Percentiles rank a stretch among this genome's conserved stretches.
Evolutionary conservation across 2,797 vertebrate genomes (phyloP).

Genomic region (Vultur gryphus): DNA sequence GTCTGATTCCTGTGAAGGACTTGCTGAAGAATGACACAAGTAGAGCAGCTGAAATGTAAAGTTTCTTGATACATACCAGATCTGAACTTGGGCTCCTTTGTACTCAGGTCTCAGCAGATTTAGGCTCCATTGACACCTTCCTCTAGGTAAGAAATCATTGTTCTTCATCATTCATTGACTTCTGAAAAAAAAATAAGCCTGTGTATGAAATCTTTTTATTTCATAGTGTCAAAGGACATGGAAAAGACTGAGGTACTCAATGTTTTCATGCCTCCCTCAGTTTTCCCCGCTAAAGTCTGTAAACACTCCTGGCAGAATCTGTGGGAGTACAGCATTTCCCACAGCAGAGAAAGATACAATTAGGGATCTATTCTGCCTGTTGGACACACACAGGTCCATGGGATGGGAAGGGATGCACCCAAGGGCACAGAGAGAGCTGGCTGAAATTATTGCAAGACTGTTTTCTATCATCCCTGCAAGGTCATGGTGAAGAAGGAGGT

Average conservation of each 20-base stretch:
- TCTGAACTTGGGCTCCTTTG: not conserved
- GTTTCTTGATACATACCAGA: not conserved
- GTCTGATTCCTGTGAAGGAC: not conserved
- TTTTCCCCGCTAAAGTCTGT: not conserved
- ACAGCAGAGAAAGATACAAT: not conserved
- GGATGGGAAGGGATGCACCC: not conserved
- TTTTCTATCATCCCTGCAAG: not conserved
- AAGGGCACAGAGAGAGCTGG: not conserved
- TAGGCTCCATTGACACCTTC: not conserved
- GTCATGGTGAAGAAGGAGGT: not conserved
- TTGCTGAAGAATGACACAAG: not conserved
- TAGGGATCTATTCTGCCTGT: not conserved
- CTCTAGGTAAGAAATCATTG: not conserved
- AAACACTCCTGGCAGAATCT: not conserved
- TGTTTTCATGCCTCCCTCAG: not conserved
- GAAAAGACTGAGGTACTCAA: not conserved
- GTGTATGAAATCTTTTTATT: not conserved
- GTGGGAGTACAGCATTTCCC: not conserved
- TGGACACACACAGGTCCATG: not conserved
- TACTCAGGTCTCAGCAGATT: not conserved
- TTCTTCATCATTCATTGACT: not conserved
- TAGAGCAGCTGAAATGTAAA: not conserved
- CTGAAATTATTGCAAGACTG: not conserved
- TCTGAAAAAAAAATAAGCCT: not conserved
- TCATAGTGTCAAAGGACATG: not conserved